Evolutionary conservation across 2,888 invertebrate species (phyloP), one percentile per base, ranked within the genome.

Genomic region (Eremobia ochroleuca): DNA sequence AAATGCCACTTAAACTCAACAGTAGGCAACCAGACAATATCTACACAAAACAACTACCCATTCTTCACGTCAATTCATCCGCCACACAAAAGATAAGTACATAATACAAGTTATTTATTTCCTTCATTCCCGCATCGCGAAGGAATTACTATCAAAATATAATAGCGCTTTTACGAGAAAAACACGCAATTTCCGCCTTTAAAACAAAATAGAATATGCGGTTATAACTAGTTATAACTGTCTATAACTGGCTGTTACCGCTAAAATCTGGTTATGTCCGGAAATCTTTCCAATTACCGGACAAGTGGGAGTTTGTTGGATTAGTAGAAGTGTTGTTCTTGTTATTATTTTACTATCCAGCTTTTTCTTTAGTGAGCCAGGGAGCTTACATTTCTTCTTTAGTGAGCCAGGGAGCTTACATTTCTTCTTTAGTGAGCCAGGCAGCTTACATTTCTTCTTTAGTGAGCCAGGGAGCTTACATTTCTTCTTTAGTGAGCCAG

Each of bases 251-350:
- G 86, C 86, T 89, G 86, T 87, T 89, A 83, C 90, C 75, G 81
- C 72, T 68, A 76, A 85, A 84, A 88, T 85, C 87, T 85, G 87
- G 88, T 91, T 88, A 90, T 89, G 88, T 83, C 88, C 88, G 87
- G 88, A 84, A 80, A 84, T 85, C 87, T 89, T 91, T 87, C 87
- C 91, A 92, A 92, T 93, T 92, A 92, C 88, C 85, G 89, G 86
- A 87, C 89, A 88, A 91, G 90, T 90, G 85, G 87, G 79, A 84
- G 81, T 85, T 85, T 85, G 86, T 89, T 83, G 84, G 85, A 76
- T 79, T 77, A 87, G 77, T 86, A 76, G 84, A 62, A 82, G 68
- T 77, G 61, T 73, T 73, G 31, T 58, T 46, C 13, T 70, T 82
- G 77, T 76, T 52, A 25, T 2, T 15, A 8, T 66, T 55, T 59